These are phyloP conservation scores for Tanaodytes sp. DNA, from an alignment of 2,888 invertebrate species.

Conservation along the genomic window DNA sequence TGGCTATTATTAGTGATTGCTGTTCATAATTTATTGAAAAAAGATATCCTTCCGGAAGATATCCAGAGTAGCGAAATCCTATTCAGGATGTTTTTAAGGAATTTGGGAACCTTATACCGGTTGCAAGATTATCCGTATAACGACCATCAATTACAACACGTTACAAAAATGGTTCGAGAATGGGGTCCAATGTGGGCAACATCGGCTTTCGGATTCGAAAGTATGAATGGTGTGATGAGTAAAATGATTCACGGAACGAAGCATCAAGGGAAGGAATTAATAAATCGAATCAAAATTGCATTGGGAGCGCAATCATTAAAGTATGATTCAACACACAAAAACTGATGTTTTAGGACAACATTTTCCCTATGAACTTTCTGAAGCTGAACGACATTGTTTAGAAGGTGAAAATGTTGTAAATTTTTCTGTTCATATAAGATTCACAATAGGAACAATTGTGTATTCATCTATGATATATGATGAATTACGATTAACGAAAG, in stretches of 20 bases:
- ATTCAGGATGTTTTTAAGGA: conserved; percentile 6
- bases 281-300: neutral
- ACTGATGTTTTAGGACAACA: conserved; percentile 3
- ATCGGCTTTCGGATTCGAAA: neutral
- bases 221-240: neutral
- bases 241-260: conserved; percentile 1
- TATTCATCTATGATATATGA: no score
- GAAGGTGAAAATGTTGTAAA: no score
- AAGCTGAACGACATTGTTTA: neutral
- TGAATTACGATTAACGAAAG: no score
- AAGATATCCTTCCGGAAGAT: neutral
- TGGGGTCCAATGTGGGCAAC: conserved; percentile 4
- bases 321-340: neutral
- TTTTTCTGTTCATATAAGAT: no score
- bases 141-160: neutral
- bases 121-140: neutral
- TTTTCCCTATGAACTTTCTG: neutral
- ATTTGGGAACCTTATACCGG: neutral
- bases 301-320: neutral
- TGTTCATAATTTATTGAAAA: neutral
- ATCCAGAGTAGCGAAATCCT: neutral
- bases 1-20: conserved; percentile 7
- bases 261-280: neutral
- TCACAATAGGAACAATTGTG: no score
- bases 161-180: neutral